Percentiles rank a stretch among this genome's conserved stretches.
Evolutionary conservation across 2,113 vertebrate species (phyloP).

Genomic region (Theristicus caerulescens): DNA sequence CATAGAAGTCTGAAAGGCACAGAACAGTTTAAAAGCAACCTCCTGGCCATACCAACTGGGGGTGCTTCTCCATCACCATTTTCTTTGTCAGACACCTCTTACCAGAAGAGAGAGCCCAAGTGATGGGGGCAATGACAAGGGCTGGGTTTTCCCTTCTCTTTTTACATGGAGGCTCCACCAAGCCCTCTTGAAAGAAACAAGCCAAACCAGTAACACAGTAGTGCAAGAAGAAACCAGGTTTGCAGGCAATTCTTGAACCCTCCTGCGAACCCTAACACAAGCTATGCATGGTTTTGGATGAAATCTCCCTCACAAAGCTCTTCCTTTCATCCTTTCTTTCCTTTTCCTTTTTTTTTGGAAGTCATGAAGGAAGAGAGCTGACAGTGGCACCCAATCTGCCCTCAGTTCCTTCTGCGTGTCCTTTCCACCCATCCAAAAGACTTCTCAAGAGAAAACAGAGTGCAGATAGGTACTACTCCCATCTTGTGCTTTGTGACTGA

Average conservation of each 20-base stretch:
- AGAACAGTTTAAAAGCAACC: not conserved
- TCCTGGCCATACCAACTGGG: fast-evolving
- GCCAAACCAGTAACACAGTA: not conserved
- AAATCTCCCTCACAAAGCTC: not conserved
- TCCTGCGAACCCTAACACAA: not conserved
- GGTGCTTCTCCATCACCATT: not conserved
- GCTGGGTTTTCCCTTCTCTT: not conserved
- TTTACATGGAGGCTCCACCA: not conserved
- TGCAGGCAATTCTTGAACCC: not conserved
- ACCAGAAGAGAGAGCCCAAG: not conserved
- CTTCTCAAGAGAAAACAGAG: not conserved
- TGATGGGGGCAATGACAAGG: not conserved
- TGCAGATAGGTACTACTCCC: not conserved
- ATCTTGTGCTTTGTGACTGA: not conserved
- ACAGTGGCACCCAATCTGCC: not conserved
- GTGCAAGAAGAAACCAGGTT: not conserved
- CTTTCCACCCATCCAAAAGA: not conserved
- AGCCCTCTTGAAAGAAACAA: not conserved
- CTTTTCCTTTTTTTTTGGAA: not conserved
- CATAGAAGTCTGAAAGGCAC: not conserved
- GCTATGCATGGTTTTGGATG: not conserved
- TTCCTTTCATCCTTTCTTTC: not conserved
- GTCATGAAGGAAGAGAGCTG: not conserved
- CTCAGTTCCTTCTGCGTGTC: not conserved
- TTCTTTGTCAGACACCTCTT: not conserved